A percentile compares a stretch with the other conserved stretches of the same genome.
Evolutionary conservation across 2,888 invertebrate species (phyloP).

Genomic region (Torymus texanus): DNA sequence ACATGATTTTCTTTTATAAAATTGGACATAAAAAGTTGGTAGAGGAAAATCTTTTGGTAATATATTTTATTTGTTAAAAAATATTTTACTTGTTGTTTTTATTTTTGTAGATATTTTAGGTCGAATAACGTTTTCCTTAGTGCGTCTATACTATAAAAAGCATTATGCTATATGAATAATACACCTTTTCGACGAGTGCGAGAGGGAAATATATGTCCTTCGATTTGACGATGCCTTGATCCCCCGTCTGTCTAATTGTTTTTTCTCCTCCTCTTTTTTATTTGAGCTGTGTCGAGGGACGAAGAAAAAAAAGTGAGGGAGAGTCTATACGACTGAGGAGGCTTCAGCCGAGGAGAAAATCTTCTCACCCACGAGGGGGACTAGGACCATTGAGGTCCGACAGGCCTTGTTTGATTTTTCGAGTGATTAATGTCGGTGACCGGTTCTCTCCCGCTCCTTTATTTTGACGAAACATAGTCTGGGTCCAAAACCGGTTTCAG

Average conservation of each 20-base stretch:
- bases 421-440: slow-evolving; percentile 40
- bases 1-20: too few species aligned
- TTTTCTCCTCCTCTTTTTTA: slow-evolving; percentile 27
- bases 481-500: background rate
- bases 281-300: slow-evolving; percentile 16
- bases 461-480: slow-evolving; percentile 37
- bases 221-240: slow-evolving; percentile 30
- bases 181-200: slow-evolving; percentile 8
- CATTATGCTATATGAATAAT: slow-evolving; percentile 13
- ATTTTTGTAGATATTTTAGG: too few species aligned
- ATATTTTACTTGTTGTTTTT: too few species aligned
- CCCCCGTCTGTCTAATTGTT: slow-evolving; percentile 40
- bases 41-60: too few species aligned
- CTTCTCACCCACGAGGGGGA: slow-evolving; percentile 42
- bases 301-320: background rate
- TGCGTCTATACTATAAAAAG: background rate
- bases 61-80: too few species aligned
- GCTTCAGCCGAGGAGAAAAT: slow-evolving; percentile 37
- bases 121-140: too few species aligned
- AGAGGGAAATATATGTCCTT: slow-evolving; percentile 6
- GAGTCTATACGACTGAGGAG: slow-evolving; percentile 35
- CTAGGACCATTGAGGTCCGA: slow-evolving; percentile 27
- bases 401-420: slow-evolving; percentile 28
- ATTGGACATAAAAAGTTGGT: too few species aligned
- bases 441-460: background rate